Conservation (phyloP, 1,140 invertebrate genomes). For the Drosophila nannoptera region DNA sequence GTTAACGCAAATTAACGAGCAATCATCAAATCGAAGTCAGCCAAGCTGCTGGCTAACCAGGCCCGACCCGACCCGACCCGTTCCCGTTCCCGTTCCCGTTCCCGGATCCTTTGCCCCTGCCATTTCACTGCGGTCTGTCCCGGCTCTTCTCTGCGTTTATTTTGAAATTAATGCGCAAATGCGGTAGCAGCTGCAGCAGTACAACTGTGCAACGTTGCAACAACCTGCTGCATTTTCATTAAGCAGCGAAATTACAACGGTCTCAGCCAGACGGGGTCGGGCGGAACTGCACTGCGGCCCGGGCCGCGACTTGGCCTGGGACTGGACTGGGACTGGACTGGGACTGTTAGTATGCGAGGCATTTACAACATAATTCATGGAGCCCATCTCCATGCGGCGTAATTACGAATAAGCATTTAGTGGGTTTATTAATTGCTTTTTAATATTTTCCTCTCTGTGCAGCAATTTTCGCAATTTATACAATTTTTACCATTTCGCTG, state of each 20-base stretch:
- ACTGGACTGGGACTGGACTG: background rate
- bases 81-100: too few relatives aligned
- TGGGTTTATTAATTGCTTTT: conserved; percentile 74
- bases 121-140: conserved; percentile 18
- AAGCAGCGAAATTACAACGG: conserved; percentile 69
- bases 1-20: conserved; percentile 78
- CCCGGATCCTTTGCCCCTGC: too few relatives aligned
- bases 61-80: conserved; percentile 1
- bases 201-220: conserved; percentile 20
- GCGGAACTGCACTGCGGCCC: too few relatives aligned
- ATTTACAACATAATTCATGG: conserved; percentile 76
- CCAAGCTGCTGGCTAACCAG: conserved; percentile 21
- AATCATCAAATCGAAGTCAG: conserved; percentile 75
- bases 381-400: conserved; percentile 29
- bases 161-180: conserved; percentile 69
- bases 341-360: conserved; percentile 52
- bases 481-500: conserved; percentile 51
- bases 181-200: conserved; percentile 11
- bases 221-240: conserved; percentile 71
- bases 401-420: conserved; percentile 66
- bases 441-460: conserved; percentile 58
- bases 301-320: too few relatives aligned
- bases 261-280: conserved; percentile 8
- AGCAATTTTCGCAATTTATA: conserved; percentile 55
- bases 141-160: conserved; percentile 54